Conservation (phyloP, 1,140 invertebrate species). For the Drosophila fuyamai region DNA sequence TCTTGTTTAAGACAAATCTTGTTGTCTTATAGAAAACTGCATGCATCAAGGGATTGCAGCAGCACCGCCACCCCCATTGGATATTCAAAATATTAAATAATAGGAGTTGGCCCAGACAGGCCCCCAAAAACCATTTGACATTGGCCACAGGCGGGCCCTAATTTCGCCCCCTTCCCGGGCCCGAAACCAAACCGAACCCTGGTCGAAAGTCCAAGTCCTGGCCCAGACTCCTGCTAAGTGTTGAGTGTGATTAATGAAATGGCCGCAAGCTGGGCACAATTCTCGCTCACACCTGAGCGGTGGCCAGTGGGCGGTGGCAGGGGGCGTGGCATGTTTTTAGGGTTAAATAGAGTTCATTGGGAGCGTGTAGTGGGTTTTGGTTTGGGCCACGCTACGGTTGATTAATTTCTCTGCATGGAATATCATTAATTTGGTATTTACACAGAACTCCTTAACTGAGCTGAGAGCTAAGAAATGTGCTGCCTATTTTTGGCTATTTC, state of each 20-base stretch:
- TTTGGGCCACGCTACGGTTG: conserved; percentile 60
- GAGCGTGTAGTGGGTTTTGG: conserved; percentile 70
- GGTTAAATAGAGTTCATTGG: conserved; percentile 79
- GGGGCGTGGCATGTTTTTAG: conserved; percentile 60
- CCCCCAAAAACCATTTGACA: conserved; percentile 58
- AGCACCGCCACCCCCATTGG: conserved; percentile 1
- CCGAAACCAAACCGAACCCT: conserved; percentile 3
- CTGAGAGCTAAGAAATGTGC: not conserved
- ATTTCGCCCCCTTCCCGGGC: not conserved
- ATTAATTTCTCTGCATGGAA: conserved; percentile 80
- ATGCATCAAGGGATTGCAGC: not conserved
- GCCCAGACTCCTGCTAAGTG: conserved; percentile 58
- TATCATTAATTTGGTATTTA: conserved; percentile 81
- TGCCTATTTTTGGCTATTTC: too few relatives aligned
- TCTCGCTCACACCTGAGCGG: conserved; percentile 42
- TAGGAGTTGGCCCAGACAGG: conserved; percentile 11
- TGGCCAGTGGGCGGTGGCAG: not conserved
- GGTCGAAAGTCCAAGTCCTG: conserved; percentile 27
- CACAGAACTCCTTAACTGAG: conserved; percentile 14
- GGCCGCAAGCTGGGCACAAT: conserved; percentile 55
- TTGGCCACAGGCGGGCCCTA: conserved; percentile 56
- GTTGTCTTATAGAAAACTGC: too few relatives aligned
- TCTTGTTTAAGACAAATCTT: too few relatives aligned
- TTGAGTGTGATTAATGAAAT: conserved; percentile 82
- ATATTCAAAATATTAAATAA: conserved; percentile 39